phyloP scores from a whole-genome alignment of 2,797 vertebrate genomes.

The Mormyrops attenuatus region DNA sequence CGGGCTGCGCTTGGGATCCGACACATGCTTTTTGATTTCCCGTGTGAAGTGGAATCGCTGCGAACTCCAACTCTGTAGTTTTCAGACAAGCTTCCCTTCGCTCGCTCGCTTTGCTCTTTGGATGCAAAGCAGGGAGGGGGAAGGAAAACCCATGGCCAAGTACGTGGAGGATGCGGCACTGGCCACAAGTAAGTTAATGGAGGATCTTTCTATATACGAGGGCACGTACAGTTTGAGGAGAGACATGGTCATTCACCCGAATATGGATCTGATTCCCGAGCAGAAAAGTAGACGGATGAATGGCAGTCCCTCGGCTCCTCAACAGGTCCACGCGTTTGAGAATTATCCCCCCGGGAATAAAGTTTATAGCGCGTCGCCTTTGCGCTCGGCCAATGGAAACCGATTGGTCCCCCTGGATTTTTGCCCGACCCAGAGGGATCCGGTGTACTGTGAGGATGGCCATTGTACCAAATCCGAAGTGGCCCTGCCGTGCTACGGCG shows the following conservation, averaged over 20 bases:
- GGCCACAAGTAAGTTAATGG: conserved; percentile 62
- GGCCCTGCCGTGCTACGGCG: conserved; percentile 79
- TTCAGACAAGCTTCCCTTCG: conserved; percentile 34
- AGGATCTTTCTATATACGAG: conserved; percentile 68
- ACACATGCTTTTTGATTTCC: conserved; percentile 59
- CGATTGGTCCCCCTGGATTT: conserved; percentile 64
- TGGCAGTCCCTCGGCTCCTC: conserved; percentile 60
- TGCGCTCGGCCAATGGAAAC: conserved; percentile 61
- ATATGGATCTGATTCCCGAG: conserved; percentile 59
- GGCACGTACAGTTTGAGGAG: conserved; percentile 56
- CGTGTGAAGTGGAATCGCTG: conserved; percentile 62
- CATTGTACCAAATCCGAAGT: conserved; percentile 79
- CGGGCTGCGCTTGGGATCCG: conserved; percentile 39
- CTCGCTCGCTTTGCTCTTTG: conserved; percentile 50
- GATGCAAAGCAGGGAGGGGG: conserved; percentile 30
- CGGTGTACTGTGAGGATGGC: conserved; percentile 56
- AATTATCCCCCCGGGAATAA: conserved; percentile 65
- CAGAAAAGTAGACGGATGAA: conserved; percentile 64
- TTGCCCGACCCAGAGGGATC: conserved; percentile 65
- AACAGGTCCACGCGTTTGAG: conserved; percentile 67
- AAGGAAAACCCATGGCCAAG: conserved; percentile 66
- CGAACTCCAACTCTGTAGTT: conserved; percentile 54
- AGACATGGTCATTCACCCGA: conserved; percentile 59
- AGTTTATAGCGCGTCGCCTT: conserved; percentile 66
- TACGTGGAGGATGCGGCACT: conserved; percentile 68